Base-by-base conservation (phyloP, 1,140 invertebrate genomes). In the Amphibalanus amphitrite region DNA sequence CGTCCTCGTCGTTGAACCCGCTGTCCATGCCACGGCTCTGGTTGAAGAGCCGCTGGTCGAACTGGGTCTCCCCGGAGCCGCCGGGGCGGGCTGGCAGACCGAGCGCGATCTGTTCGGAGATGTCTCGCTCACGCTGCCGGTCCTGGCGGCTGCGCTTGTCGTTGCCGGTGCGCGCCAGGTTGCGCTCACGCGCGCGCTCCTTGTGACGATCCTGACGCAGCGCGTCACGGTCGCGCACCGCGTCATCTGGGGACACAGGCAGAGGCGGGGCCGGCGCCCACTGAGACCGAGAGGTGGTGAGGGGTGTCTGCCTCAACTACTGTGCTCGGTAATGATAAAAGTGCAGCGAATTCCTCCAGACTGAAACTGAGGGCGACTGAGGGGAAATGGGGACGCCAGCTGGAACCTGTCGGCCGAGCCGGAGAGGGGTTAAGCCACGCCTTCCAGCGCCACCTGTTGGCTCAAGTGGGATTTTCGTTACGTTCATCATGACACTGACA, bases 81-180 rank as follows among this genome's bases (percentile, higher is more conserved):
- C 84, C 82, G 33, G 82, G 86, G 85, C 77, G 94, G 93, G 4
- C 92, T 0, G 97, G 97, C 79, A 98, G 80, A 6, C 96, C 97
- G 8, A 99, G 82, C 0, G 97, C 97, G 77, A 99, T 98, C 83
- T 98, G 93, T 79, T 99, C 97, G 73, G 93, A 97, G 71, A 99
- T 97, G 79, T 99, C 97, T 29, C 97, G 85, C 76, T 99, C 97
- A 4, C 93, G 83, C 77, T 98, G 93, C 38, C 90, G 85, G 76
- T 95, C 92, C 70, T 98, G 79, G 77, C 92, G 90, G 8, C 90
- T 89, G 72, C 92, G 85, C 78, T 97, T 97, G 78, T 98, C 95
- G 0, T 95, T 95, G 25, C 93, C 94, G 29, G 93, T 94, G 73
- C 95, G 84, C 0, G 92, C 88, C 69, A 99, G 82, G 82, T 98